Evolutionary conservation across 2,888 invertebrate species (phyloP).

Genomic region (Eupithecia insigniata): DNA sequence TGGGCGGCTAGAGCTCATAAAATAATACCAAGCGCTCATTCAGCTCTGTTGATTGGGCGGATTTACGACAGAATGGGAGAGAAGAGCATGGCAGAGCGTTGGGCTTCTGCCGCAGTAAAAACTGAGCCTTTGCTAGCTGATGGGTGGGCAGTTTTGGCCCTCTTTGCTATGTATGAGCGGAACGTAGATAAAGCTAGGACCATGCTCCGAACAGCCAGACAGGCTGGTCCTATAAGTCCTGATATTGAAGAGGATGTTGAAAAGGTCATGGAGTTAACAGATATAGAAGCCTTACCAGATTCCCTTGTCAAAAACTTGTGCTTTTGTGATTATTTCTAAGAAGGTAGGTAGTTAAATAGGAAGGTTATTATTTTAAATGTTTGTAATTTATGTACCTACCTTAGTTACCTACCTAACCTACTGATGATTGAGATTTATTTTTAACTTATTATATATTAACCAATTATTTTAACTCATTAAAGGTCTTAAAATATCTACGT

Average conservation of each 20-base stretch:
- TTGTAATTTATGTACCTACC: no score
- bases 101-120: constrained; percentile 72
- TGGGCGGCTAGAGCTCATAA: constrained; percentile 73
- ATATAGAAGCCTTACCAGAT: constrained; percentile 63
- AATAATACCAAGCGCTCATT: constrained; percentile 65
- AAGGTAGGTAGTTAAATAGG: not conserved
- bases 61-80: constrained; percentile 63
- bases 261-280: constrained; percentile 56
- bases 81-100: constrained; percentile 65
- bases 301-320: constrained; percentile 67
- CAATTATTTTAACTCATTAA: not conserved
- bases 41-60: constrained; percentile 68
- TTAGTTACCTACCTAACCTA: not conserved
- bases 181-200: constrained; percentile 64
- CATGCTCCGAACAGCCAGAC: constrained; percentile 71
- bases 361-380: not conserved
- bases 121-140: constrained; percentile 71
- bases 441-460: no score
- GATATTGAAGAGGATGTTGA: constrained; percentile 66
- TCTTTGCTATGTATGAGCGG: constrained; percentile 65
- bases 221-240: constrained; percentile 65
- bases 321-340: constrained; percentile 60
- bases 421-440: not conserved
- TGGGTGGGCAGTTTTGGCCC: constrained; percentile 74
- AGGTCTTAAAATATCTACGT: not conserved